Base-by-base conservation (phyloP, 2,888 invertebrate genomes). In the Campoletis raptor region DNA sequence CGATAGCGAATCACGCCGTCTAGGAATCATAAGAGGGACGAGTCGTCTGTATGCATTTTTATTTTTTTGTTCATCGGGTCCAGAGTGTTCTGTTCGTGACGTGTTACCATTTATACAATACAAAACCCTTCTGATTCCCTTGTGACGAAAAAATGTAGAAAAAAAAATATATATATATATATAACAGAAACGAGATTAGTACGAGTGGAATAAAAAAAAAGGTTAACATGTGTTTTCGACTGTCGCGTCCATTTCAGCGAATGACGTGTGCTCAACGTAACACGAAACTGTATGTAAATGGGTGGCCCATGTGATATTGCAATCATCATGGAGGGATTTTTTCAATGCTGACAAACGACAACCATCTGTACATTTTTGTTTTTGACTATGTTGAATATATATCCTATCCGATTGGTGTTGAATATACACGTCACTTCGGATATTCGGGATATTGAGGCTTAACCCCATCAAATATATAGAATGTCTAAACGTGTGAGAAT, bases 221-320 rank as follows among this genome's bases (percentile, higher is more conserved):
- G 85, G 61, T 83, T 45, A 90, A 92, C 92, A 91, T 89, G 88
- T 91, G 92, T 91, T 90, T 86, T 87, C 74, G 73, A 81, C 80
- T 79, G 88, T 89, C 89, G 86, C 70, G 86, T 85, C 86, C 86
- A 81, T 81, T 73, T 40, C 42, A 57, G 64, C 24, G n/a, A 85
- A 82, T 52, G 82, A 82, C 78, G 83, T 83, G 83, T 83, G 72
- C 61, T 85, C 48, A 66, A 52, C 45, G 70, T 70, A 69, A 83
- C 73, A 24, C 30, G 61, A 74, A 73, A 69, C 70, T 52, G 18
- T 54, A n/a, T 52, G 45, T 85, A 90, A 85, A 87, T 83, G 86
- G 85, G 81, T 67, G 45, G 57, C 7, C 21, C 37, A 69, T 37
- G 57, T 45, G 64, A 83, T 67, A 74, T 67, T 37, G 45, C 72